Evolutionary conservation across 1,140 invertebrate species (phyloP), one percentile per base, ranked within the genome.

Genomic region (Vanessa atalanta): DNA sequence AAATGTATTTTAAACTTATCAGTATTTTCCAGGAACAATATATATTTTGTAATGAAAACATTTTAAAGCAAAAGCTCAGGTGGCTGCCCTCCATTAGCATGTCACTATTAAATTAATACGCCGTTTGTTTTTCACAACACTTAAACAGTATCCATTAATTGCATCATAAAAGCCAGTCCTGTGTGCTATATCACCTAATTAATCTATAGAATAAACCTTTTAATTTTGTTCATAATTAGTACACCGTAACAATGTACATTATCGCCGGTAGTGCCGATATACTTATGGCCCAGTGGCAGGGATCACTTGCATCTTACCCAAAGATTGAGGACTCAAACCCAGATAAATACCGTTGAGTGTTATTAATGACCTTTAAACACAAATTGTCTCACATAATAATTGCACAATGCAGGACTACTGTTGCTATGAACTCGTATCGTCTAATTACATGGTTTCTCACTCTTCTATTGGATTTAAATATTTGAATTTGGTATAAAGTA

Each of bases 71-170:
- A 79, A 70, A 73, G 70, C 73, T 77, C 72, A 73, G 82, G 78
- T 86, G 82, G 80, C 69, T 79, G 48, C 31, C 55, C 63, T 85
- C 83, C 81, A 86, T 88, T 87, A 85, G 82, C 83, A 65, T 83
- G 84, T 83, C 83, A 83, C 73, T 84, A 81, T 88, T 79, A 84
- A 87, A 88, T 87, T 83, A 83, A 88, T 86, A 82, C 76, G 72
- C 73, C 67, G 74, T 88, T 85, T 83, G 82, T 88, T 88, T 88
- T 88, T 88, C 79, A 79, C 79, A 72, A 84, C 74, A 83, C 83
- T 87, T 83, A 81, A 80, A 82, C 81, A 79, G 77, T 73, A 79
- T 77, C 67, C 79, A 85, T 81, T 88, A 85, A 86, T 85, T 83
- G 80, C 71, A 82, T 85, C 76, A 80, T 83, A 82, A 86, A 87